Base-by-base conservation (phyloP, 2,113 vertebrate species). In the Amblyopsis rosae region DNA sequence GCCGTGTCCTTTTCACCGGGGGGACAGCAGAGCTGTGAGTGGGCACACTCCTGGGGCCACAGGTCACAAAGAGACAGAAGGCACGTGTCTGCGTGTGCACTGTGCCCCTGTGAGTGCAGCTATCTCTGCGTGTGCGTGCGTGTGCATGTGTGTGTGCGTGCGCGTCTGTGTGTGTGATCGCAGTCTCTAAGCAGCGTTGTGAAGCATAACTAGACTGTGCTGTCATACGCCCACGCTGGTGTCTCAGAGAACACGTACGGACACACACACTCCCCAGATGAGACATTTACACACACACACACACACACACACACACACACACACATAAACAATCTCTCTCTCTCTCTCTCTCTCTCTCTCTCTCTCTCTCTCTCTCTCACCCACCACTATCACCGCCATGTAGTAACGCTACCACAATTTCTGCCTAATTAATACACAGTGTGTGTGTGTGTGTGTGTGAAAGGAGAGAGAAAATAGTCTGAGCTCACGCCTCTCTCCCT, bases 191-290 rank as follows among this genome's bases (percentile, higher is more conserved):
- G 77, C 82, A 83, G 83, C 59, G 59, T 87, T 82, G 79, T 85
- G 87, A 87, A 87, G 84, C 80, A 71, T 90, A 86, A 89, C 87
- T 87, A 88, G 82, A 87, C 87, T 86, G 82, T 86, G 84, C 87
- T 88, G 84, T 88, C 84, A 88, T 75, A 87, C 87, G 72, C 88
- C 86, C 77, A 88, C 87, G 50, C 84, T 77, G 67, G 80, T 86
- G 80, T 84, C 81, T 88, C 79, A 9, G 75, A 79, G 83, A 80
- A 80, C 80, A 75, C 87, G 81, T 75, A 73, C 84, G 32, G 68
- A 58, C 45, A 67, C 47, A 83, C 84, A 86, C 82, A 83, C 81
- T 79, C 60, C 65, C 80, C 72, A 86, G 74, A 84, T 82, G 75
- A 85, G 69, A 77, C 46, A 59, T 16, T n/a, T 9, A n/a, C 59